These are phyloP conservation scores for Camelus dromedarius DNA, from an alignment of 2,113 vertebrate species.

Conservation along the genomic window DNA sequence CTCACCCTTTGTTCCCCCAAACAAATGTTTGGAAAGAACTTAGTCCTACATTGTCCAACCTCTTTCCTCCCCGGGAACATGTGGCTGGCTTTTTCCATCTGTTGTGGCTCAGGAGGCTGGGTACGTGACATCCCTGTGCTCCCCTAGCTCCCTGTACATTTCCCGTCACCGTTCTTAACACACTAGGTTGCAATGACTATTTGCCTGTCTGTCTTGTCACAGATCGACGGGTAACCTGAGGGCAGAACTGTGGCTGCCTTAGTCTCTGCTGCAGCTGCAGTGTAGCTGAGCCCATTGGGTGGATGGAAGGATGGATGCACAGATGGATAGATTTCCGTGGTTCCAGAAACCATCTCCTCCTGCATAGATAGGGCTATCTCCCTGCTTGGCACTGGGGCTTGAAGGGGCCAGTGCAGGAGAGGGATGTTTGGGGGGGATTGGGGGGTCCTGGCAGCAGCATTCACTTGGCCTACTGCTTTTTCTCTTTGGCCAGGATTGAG, in stretches of 20 bases:
- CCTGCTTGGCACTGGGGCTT: background rate
- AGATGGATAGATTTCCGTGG: background rate
- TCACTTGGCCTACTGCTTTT: background rate
- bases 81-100: background rate
- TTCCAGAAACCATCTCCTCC: background rate
- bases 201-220: background rate
- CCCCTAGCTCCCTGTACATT: background rate
- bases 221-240: background rate
- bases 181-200: background rate
- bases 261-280: background rate
- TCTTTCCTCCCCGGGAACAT: background rate
- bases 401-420: background rate
- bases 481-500: background rate
- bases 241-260: background rate
- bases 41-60: background rate
- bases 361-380: background rate
- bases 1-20: background rate
- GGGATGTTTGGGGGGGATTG: background rate
- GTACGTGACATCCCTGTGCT: background rate
- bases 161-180: background rate
- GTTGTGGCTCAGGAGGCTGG: background rate
- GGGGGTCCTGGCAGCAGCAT: too few species aligned
- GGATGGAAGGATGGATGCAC: background rate
- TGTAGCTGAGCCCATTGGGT: background rate
- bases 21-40: background rate